phyloP scores from a whole-genome alignment of 2,113 vertebrate genomes.

The Gobiocypris rarus region DNA sequence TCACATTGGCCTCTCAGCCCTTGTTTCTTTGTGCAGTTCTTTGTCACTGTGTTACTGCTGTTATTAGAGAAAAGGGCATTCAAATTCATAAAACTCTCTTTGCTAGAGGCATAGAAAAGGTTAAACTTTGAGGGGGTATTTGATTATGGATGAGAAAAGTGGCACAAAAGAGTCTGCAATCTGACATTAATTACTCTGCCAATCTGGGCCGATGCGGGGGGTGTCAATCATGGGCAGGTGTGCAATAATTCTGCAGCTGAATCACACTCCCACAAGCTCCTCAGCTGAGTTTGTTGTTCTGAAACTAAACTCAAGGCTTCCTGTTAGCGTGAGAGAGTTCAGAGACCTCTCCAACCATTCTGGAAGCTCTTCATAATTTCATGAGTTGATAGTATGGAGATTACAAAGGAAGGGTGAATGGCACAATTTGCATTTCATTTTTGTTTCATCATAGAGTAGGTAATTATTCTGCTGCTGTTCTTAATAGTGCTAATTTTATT shows the following conservation, averaged over 20 bases:
- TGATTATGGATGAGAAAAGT: slow-evolving; percentile 54
- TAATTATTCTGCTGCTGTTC: neutral
- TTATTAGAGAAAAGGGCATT: slow-evolving; percentile 17
- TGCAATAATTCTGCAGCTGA: slow-evolving; percentile 37
- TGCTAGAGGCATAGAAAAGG: slow-evolving; percentile 30
- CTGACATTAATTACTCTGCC: slow-evolving; percentile 54
- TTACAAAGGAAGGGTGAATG: neutral
- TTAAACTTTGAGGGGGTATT: slow-evolving; percentile 48
- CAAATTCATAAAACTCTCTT: neutral
- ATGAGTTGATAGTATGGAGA: neutral
- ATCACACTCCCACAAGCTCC: slow-evolving; percentile 33
- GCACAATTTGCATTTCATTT: neutral
- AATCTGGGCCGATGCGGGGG: slow-evolving; percentile 27
- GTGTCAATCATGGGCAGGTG: slow-evolving; percentile 54
- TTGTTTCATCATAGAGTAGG: neutral
- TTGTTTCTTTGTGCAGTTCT: neutral
- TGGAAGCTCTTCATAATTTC: neutral
- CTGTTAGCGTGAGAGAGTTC: neutral
- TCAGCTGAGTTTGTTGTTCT: slow-evolving; percentile 31
- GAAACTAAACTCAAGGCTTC: slow-evolving; percentile 20
- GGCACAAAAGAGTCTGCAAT: slow-evolving; percentile 49
- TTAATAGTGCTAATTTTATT: neutral
- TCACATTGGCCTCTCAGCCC: neutral
- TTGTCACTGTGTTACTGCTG: neutral
- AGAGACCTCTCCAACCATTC: neutral